Evolutionary conservation across 2,113 vertebrate species (phyloP).

Genomic region (Urocitellus parryii): DNA sequence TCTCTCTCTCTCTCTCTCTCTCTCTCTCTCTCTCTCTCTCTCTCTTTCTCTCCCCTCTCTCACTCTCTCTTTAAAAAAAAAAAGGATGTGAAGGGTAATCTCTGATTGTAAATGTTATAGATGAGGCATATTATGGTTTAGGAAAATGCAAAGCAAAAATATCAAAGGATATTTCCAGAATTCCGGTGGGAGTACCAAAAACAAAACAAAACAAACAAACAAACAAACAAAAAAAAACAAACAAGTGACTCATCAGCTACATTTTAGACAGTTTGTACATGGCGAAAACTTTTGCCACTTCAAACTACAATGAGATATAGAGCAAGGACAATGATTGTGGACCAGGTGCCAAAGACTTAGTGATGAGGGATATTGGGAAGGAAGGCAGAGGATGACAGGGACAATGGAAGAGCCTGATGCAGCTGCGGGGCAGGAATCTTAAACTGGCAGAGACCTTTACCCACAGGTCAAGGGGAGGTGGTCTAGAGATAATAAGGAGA

Average conservation of each 20-base stretch:
- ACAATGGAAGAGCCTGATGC: not conserved
- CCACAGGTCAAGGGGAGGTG: not conserved
- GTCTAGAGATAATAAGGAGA: not conserved
- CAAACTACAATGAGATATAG: not conserved
- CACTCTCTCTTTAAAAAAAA: no score
- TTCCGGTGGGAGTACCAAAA: not conserved
- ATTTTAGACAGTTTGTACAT: not conserved
- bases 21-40: no score
- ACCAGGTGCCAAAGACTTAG: not conserved
- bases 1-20: no score
- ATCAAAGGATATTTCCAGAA: not conserved
- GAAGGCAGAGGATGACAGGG: not conserved
- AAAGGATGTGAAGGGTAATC: not conserved
- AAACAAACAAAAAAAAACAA: not conserved
- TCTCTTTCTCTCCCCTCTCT: no score
- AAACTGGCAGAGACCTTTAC: not conserved
- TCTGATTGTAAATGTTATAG: not conserved
- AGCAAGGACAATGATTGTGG: not conserved
- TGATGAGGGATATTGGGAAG: not conserved
- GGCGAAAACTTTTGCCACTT: not conserved
- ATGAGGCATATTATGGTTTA: not conserved
- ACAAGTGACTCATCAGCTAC: no score
- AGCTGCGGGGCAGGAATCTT: not conserved
- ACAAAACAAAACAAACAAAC: not conserved
- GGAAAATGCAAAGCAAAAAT: not conserved